phyloP scores from a whole-genome alignment of 2,113 vertebrate genomes.

The Leptodactylus fuscus region DNA sequence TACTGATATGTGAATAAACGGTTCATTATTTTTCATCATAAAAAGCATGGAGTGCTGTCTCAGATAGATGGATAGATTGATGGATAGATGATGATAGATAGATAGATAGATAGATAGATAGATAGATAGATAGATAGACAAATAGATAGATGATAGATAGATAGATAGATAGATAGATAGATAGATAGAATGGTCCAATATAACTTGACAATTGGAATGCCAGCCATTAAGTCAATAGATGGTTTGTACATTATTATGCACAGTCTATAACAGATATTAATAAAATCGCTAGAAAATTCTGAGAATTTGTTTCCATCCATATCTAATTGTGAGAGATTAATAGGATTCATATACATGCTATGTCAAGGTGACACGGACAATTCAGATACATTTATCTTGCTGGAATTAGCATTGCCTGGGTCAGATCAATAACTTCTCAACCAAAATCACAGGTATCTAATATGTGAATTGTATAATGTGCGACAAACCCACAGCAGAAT shows the following conservation, averaged over 20 bases:
- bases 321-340: conserved; percentile 14
- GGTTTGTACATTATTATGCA: neutral
- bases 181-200: too few species aligned
- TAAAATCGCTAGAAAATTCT: neutral
- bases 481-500: neutral
- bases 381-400: neutral
- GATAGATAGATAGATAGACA: too few species aligned
- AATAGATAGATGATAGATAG: too few species aligned
- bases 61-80: too few species aligned
- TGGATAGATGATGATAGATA: too few species aligned
- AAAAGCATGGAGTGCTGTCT: too few species aligned
- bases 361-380: neutral
- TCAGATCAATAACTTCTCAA: conserved; percentile 27
- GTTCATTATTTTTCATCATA: too few species aligned
- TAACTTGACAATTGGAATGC: too few species aligned
- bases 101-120: too few species aligned
- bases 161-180: too few species aligned
- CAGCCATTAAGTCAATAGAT: too few species aligned
- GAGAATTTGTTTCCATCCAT: neutral
- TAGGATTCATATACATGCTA: neutral
- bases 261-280: neutral
- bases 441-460: neutral
- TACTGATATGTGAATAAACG: too few species aligned
- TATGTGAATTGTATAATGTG: neutral
- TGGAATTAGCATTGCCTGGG: neutral